Percentiles rank a stretch among this genome's conserved stretches.
Evolutionary conservation across 2,888 invertebrate species (phyloP).

Genomic region (Philaethria dido): DNA sequence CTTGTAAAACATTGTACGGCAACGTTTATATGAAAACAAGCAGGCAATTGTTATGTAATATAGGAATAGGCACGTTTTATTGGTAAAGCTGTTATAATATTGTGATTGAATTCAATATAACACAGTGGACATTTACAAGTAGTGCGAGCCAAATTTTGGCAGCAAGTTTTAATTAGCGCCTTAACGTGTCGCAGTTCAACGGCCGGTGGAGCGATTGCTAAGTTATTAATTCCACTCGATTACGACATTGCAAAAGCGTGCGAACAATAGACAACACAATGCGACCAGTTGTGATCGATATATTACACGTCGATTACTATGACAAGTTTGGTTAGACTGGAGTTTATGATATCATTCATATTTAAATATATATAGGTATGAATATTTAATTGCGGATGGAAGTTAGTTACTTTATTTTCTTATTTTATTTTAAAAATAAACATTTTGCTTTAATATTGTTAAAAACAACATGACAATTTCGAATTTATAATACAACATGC

Average conservation of each 20-base stretch:
- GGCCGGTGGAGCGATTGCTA: conserved; percentile 43
- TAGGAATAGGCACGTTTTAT: background rate
- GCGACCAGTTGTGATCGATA: conserved; percentile 46
- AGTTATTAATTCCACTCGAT: conserved; percentile 53
- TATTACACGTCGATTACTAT: conserved; percentile 25
- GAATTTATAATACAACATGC: too few species aligned
- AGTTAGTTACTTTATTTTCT: too few species aligned
- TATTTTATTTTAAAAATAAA: too few species aligned
- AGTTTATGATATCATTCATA: too few species aligned
- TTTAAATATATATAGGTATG: too few species aligned
- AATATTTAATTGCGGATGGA: too few species aligned
- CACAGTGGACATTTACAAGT: conserved; percentile 2
- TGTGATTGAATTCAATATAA: conserved; percentile 1
- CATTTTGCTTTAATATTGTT: too few species aligned
- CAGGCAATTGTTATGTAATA: conserved; percentile 12
- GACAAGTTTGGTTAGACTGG: background rate
- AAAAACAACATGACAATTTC: too few species aligned
- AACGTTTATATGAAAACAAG: background rate
- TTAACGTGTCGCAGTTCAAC: conserved; percentile 46
- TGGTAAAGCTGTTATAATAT: background rate
- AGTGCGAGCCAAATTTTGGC: conserved; percentile 25
- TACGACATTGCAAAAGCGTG: conserved; percentile 52
- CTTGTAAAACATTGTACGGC: background rate
- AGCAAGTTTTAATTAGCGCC: conserved; percentile 37
- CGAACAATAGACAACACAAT: conserved; percentile 53